Evolutionary conservation across 2,113 vertebrate genomes (phyloP).

Genomic region (Entomyzon cyanotis): DNA sequence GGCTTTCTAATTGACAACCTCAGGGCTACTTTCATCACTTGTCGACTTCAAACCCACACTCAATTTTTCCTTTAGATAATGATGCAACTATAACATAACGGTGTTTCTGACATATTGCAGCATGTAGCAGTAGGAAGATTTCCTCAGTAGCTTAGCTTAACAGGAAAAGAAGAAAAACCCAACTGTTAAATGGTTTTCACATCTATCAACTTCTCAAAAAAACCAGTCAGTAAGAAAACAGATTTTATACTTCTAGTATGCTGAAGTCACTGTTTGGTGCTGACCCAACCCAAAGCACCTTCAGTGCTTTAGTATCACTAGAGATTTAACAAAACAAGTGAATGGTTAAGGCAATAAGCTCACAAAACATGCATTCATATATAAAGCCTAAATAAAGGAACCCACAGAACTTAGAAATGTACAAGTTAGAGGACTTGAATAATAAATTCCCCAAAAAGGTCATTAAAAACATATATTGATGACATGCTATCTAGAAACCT

Average conservation of each 20-base stretch:
- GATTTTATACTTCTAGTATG: neutral
- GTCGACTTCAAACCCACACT: constrained; percentile 88
- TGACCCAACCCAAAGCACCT: neutral
- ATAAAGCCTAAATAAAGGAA: neutral
- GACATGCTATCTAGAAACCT: neutral
- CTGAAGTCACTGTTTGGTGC: neutral
- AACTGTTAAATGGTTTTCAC: constrained; percentile 39
- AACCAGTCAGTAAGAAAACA: neutral
- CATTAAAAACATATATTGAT: neutral
- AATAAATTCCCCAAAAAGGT: neutral
- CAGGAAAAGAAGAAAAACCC: neutral
- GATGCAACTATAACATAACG: constrained; percentile 80
- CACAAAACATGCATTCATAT: neutral
- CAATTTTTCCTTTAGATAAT: constrained; percentile 89
- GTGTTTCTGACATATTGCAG: constrained; percentile 89
- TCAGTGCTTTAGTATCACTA: neutral
- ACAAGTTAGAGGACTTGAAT: neutral
- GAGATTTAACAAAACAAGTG: neutral
- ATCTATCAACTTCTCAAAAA: constrained; percentile 25
- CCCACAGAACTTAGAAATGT: neutral
- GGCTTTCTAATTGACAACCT: constrained; percentile 89
- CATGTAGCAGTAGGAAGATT: constrained; percentile 39
- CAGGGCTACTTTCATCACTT: constrained; percentile 93
- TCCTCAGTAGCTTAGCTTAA: constrained; percentile 41
- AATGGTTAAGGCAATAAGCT: neutral